These are phyloP conservation scores for Pyrochroa serraticornis DNA, from an alignment of 2,888 invertebrate genomes.

Conservation along the genomic window DNA sequence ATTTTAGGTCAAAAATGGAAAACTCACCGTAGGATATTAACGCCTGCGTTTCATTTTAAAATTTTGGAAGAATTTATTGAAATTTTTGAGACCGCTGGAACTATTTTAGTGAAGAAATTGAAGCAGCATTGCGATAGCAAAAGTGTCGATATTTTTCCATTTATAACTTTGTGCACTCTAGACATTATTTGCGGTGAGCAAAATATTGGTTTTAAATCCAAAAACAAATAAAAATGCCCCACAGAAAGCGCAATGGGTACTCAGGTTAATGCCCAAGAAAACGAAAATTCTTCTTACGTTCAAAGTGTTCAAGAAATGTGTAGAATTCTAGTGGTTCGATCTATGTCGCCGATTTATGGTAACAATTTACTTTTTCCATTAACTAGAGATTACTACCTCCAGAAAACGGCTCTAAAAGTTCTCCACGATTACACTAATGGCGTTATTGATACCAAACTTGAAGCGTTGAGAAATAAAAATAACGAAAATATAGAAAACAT, in stretches of 20 bases:
- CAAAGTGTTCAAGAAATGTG: slow-evolving; percentile 66
- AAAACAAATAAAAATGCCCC: no score
- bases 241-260: slow-evolving; percentile 81
- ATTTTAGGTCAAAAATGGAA: slow-evolving; percentile 66
- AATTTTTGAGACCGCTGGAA: slow-evolving; percentile 70
- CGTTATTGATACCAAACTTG: slow-evolving; percentile 60
- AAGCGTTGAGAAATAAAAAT: slow-evolving; percentile 44
- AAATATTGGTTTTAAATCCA: no score
- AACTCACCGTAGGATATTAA: slow-evolving; percentile 71
- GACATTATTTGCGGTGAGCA: slow-evolving; percentile 70
- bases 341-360: slow-evolving; percentile 40
- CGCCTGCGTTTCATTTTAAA: slow-evolving; percentile 80
- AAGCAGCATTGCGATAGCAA: slow-evolving; percentile 52
- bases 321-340: slow-evolving; percentile 41
- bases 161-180: slow-evolving; percentile 65
- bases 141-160: slow-evolving; percentile 66
- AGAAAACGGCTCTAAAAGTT: slow-evolving; percentile 58
- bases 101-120: slow-evolving; percentile 64
- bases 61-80: slow-evolving; percentile 75
- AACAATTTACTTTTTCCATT: slow-evolving; percentile 59
- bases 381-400: slow-evolving; percentile 64
- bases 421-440: slow-evolving; percentile 63
- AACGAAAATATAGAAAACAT: not conserved
- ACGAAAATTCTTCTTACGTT: slow-evolving; percentile 73
- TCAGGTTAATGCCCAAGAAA: slow-evolving; percentile 71